Base-by-base conservation (phyloP, 1,140 invertebrate genomes). In the Orussus abietinus region DNA sequence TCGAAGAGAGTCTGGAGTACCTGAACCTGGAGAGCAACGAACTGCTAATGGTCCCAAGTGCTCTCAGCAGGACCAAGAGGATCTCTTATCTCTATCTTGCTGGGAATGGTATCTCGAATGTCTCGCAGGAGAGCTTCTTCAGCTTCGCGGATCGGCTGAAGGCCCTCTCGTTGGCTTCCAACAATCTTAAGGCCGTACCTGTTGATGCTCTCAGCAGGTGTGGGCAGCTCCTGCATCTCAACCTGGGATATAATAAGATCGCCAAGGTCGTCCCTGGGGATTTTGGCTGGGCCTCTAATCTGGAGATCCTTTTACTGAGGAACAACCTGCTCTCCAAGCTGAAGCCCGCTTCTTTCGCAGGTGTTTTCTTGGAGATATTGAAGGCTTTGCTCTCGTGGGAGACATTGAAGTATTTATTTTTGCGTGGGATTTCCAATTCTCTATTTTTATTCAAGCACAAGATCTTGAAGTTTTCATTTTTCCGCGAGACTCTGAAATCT, bases 191-290 rank as follows among this genome's bases (percentile, higher is more conserved):
- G 32, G 72, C 75, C 30, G 79, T 92, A 15, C 90, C 90, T 2
- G 75, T 77, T 6, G 63, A 79, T 17, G 77, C 82, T 0, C 62
- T 94, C 13, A 75, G 49, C 77, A 81, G 57, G 70, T 83, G 87
- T 52, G 79, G 79, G 4, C 80, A 77, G 43, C 72, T 94, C 28
- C 76, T 85, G 9, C 89, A 92, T 66, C 75, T 94, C 31, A 92
- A 92, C 69, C 78, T 92, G 40, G 89, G 87, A 18, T 91, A 92
- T 59, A 94, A 94, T 62, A 81, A 80, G 49, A 91, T 94, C 52
- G 76, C 78, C 17, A 80, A 85, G 51, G 79, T 94, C 34, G 75
- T 79, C 30, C 77, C 81, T 7, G 80, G 80, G 22, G 85, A 90
- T 56, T 91, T 92, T 55, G 77, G 80, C n/a, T 92, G 90, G 89